A percentile compares a stretch with the other conserved stretches of the same genome.
phyloP scores from a whole-genome alignment of 2,888 invertebrate genomes.

The Cosmopolites sordidus region DNA sequence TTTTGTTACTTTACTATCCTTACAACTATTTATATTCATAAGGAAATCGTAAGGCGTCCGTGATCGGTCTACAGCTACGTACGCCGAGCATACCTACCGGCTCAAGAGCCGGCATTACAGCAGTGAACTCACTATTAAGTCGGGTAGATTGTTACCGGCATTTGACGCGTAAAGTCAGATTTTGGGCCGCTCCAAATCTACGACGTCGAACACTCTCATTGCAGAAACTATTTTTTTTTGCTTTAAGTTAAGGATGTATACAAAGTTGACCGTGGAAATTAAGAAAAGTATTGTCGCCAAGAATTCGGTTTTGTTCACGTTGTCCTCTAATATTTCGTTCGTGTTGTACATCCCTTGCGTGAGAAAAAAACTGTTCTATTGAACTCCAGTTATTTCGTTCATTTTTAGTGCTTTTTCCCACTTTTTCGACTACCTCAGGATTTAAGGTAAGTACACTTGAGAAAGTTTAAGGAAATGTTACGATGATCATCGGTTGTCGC shows the following conservation, averaged over 20 bases:
- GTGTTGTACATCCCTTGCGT: slow-evolving; percentile 48
- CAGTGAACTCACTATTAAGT: neutral
- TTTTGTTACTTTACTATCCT: slow-evolving; percentile 3
- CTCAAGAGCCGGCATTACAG: neutral
- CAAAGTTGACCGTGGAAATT: slow-evolving; percentile 46
- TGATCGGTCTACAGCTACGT: neutral
- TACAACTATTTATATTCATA: neutral
- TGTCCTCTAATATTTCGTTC: slow-evolving; percentile 42
- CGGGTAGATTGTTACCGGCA: slow-evolving; percentile 12
- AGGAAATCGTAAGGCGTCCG: slow-evolving; percentile 8
- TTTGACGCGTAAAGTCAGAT: slow-evolving; percentile 36
- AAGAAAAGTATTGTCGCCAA: slow-evolving; percentile 46
- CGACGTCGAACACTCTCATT: slow-evolving; percentile 39
- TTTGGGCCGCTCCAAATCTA: slow-evolving; percentile 39
- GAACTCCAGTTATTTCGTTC: neutral
- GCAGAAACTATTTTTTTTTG: slow-evolving; percentile 26
- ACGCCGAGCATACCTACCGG: too few species aligned
- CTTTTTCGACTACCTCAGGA: slow-evolving; percentile 39
- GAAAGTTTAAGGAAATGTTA: too few species aligned
- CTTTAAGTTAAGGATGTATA: slow-evolving; percentile 45
- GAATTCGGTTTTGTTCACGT: slow-evolving; percentile 36
- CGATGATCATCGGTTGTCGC: too few species aligned
- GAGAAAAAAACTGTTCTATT: slow-evolving; percentile 44
- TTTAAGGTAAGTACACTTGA: slow-evolving; percentile 43
- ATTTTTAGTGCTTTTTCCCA: slow-evolving; percentile 38